A percentile compares a stretch with the other conserved stretches of the same genome.
phyloP scores from a whole-genome alignment of 2,113 vertebrate genomes.

The Zeus faber region DNA sequence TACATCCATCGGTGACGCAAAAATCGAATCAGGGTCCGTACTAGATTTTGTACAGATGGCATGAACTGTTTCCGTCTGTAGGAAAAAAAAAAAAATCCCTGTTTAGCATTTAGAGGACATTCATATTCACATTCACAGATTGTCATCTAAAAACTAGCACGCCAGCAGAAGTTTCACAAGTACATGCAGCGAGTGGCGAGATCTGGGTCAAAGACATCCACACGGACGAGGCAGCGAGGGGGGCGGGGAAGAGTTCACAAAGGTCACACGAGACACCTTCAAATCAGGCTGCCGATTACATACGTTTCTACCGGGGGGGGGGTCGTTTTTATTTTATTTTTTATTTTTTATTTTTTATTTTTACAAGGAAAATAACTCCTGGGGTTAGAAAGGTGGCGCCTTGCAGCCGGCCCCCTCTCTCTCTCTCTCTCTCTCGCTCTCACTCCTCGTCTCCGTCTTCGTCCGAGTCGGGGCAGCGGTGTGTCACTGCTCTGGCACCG shows the following conservation, averaged over 20 bases:
- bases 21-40: neutral
- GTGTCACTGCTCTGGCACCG: constrained; percentile 72
- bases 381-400: constrained; percentile 51
- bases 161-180: constrained; percentile 72
- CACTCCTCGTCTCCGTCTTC: constrained; percentile 50
- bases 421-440: constrained; percentile 35
- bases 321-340: too few relatives aligned
- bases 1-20: constrained; percentile 40
- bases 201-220: constrained; percentile 71
- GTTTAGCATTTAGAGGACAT: constrained; percentile 63
- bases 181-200: constrained; percentile 76
- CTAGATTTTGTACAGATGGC: constrained; percentile 36
- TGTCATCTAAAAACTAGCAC: constrained; percentile 71
- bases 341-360: too few relatives aligned
- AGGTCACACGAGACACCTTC: constrained; percentile 56
- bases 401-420: constrained; percentile 43
- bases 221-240: constrained; percentile 60
- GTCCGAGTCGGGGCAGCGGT: constrained; percentile 25
- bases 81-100: too few relatives aligned
- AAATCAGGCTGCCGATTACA: constrained; percentile 32
- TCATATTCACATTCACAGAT: constrained; percentile 72
- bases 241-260: constrained; percentile 65
- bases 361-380: constrained; percentile 57
- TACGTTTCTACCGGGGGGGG: constrained; percentile 22
- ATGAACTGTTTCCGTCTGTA: constrained; percentile 44